A percentile compares a stretch with the other conserved stretches of the same genome.
phyloP scores from a whole-genome alignment of 2,113 vertebrate species.

The Xyrauchen texanus region DNA sequence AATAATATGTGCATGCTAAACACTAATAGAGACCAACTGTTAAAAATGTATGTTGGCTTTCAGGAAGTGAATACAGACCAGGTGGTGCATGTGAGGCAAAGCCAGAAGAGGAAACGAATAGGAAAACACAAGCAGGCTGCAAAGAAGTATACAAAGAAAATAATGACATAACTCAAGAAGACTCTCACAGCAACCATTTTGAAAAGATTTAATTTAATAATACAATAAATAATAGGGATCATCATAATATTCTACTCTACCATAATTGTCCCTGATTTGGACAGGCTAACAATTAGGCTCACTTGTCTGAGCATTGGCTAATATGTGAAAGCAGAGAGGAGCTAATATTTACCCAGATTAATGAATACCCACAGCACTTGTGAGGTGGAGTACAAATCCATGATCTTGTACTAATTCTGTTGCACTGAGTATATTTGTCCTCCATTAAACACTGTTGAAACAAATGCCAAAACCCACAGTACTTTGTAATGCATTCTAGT shows the following conservation, averaged over 20 bases:
- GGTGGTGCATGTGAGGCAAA: conserved; percentile 61
- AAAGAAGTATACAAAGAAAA: neutral
- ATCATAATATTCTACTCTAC: conserved; percentile 1
- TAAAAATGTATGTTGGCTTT: conserved; percentile 67
- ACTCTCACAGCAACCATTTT: neutral
- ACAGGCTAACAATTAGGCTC: neutral
- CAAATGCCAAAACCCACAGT: conserved; percentile 26
- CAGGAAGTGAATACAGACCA: conserved; percentile 72
- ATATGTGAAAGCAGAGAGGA: conserved; percentile 13
- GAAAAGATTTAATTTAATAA: conserved; percentile 3
- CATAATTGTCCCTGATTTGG: neutral
- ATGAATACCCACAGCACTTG: conserved; percentile 21
- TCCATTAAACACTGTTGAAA: conserved; percentile 39
- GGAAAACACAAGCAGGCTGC: conserved; percentile 35
- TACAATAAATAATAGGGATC: conserved; percentile 11
- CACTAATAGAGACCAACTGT: conserved; percentile 66
- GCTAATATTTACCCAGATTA: conserved; percentile 44
- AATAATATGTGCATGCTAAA: conserved; percentile 64
- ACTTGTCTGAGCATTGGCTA: conserved; percentile 22
- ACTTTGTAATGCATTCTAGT: conserved; percentile 16
- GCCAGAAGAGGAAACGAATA: conserved; percentile 48
- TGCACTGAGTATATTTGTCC: conserved; percentile 38
- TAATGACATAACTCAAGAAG: neutral
- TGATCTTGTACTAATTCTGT: conserved; percentile 11
- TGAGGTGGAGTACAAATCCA: neutral